These are phyloP conservation scores for Melanotaenia duboulayi DNA, from an alignment of 2,113 vertebrate genomes.

Conservation along the genomic window DNA sequence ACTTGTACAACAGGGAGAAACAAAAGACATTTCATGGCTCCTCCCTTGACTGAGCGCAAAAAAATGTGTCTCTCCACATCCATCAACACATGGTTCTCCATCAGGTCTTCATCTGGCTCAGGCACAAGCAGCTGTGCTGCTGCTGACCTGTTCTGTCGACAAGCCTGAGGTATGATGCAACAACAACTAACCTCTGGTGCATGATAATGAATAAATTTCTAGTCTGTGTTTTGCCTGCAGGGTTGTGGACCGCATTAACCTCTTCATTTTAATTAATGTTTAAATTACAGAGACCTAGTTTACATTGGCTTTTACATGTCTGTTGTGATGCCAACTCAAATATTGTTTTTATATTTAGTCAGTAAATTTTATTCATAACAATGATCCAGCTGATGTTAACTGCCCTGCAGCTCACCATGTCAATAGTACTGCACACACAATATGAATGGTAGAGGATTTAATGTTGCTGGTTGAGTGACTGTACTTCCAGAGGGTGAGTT, in stretches of 20 bases:
- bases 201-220: constrained; percentile 64
- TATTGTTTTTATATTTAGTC: neutral
- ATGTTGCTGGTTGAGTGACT: constrained; percentile 55
- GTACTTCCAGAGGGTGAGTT: constrained; percentile 50
- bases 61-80: constrained; percentile 43
- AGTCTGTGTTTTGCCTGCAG: constrained; percentile 57
- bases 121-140: constrained; percentile 66
- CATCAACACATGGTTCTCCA: constrained; percentile 61
- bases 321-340: constrained; percentile 5
- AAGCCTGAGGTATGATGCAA: constrained; percentile 63
- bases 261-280: constrained; percentile 24
- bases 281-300: neutral
- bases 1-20: constrained; percentile 7
- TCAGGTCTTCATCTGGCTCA: constrained; percentile 47
- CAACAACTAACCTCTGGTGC: constrained; percentile 65
- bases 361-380: neutral
- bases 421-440: constrained; percentile 20
- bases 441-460: constrained; percentile 61
- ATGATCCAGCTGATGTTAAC: neutral
- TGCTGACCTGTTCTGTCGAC: constrained; percentile 53
- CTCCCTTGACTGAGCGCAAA: constrained; percentile 41
- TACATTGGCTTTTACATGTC: neutral
- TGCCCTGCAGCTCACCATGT: neutral
- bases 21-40: constrained; percentile 20
- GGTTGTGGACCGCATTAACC: constrained; percentile 43